Evolutionary conservation across 2,888 invertebrate species (phyloP).

Genomic region (Arge pagana): DNA sequence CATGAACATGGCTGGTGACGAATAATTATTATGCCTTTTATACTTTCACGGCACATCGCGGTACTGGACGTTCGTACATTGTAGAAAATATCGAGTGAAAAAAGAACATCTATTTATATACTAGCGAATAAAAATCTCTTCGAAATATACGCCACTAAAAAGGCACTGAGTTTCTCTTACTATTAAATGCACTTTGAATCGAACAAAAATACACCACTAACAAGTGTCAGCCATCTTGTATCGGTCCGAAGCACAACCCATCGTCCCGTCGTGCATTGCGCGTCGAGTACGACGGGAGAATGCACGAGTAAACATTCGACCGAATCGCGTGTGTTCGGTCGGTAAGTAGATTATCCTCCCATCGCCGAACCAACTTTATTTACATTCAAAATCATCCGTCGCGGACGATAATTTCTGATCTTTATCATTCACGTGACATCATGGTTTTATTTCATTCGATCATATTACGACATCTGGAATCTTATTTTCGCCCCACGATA

Average conservation of each 20-base stretch:
- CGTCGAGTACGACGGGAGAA: constrained; percentile 19
- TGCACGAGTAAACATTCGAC: not conserved
- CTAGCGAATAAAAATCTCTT: not conserved
- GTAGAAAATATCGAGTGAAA: constrained; percentile 13
- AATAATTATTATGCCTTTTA: constrained; percentile 9
- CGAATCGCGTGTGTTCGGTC: not conserved
- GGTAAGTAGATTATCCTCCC: no score
- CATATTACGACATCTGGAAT: no score
- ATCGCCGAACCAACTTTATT: no score
- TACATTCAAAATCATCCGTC: no score
- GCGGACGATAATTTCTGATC: no score
- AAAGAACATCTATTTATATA: not conserved
- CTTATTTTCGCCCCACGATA: no score
- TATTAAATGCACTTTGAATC: constrained; percentile 39
- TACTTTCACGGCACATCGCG: constrained; percentile 13
- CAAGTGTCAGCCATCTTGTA: constrained; percentile 61
- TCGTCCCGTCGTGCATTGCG: constrained; percentile 37
- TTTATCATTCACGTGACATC: no score
- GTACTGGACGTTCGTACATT: not conserved
- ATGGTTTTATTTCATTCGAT: no score
- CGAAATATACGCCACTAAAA: constrained; percentile 27
- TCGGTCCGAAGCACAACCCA: constrained; percentile 43
- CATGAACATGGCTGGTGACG: constrained; percentile 39
- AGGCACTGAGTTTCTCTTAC: constrained; percentile 38
- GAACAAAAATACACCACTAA: constrained; percentile 54